Conservation (phyloP, 2,888 invertebrate genomes). For the Suillia variegata region DNA sequence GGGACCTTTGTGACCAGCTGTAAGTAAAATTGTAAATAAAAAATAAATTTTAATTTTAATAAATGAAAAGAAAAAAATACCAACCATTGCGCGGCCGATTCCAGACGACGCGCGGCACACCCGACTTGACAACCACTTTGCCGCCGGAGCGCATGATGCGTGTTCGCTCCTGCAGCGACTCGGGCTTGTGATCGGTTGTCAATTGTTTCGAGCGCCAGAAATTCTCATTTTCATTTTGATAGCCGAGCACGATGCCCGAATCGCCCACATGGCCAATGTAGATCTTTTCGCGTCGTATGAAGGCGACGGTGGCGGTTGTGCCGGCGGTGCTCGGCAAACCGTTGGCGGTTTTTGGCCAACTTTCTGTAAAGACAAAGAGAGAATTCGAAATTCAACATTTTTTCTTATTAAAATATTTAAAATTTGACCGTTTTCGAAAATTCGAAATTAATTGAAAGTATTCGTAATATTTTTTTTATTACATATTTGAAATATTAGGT, state of each 20-base stretch:
- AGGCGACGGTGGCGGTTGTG: constrained; percentile 95
- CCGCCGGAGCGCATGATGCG: constrained; percentile 80
- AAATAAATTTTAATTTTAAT: not conserved
- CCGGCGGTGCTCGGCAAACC: constrained; percentile 97
- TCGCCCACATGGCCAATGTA: constrained; percentile 99
- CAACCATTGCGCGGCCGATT: constrained; percentile 82
- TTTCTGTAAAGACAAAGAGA: constrained; percentile 66
- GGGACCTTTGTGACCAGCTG: constrained; percentile 69
- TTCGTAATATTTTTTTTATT: too few species aligned
- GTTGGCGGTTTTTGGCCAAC: constrained; percentile 95
- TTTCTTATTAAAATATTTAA: constrained; percentile 1
- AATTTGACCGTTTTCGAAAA: not conserved
- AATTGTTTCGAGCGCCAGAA: constrained; percentile 82
- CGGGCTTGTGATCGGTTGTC: constrained; percentile 95
- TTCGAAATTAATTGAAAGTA: too few species aligned
- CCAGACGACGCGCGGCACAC: constrained; percentile 97
- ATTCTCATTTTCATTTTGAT: constrained; percentile 72
- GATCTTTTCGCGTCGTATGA: constrained; percentile 91
- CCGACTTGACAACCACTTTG: constrained; percentile 77
- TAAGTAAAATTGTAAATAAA: not conserved
- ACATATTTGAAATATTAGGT: too few species aligned
- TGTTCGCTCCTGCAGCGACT: constrained; percentile 79
- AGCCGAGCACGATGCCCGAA: constrained; percentile 90
- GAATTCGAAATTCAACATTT: not conserved
- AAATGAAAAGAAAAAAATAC: constrained; percentile 14